Base-by-base conservation (phyloP, 2,888 invertebrate genomes). In the Drosophila merina region DNA sequence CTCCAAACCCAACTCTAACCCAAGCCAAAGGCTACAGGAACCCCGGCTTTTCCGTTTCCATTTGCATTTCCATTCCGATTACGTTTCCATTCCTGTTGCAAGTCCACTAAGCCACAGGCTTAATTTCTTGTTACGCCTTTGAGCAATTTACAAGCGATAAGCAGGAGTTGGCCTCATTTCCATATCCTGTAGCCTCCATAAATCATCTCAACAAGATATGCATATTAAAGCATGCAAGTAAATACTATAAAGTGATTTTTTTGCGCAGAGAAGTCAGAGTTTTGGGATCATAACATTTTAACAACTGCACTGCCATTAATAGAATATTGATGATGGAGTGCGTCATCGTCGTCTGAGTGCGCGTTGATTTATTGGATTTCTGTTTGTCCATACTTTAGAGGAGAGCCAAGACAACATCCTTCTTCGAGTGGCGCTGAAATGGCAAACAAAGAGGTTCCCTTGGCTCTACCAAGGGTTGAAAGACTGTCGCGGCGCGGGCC, bases 61-160 rank as follows among this genome's bases (percentile, higher is more conserved):
- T 48, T 47, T 52, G 68, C 50, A 54, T 49, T 58, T 48, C 68
- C 68, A 67, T 48, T 58, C 33, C 66, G 48, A 64, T 70, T 55
- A 49, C 70, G 69, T 62, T 60, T 31, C 60, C 59, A 59, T 50
- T 71, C 64, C 63, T 57, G 68, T 66, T 79, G 75, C 85, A 79
- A 81, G 74, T 79, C 66, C 74, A 72, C 52, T 60, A 31, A 60
- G 79, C 63, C 64, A 63, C 64, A 64, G 57, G 74, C 77, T 74
- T 79, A 72, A 56, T 67, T 78, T 48, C 72, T 80, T 70, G 76
- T 75, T 75, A 72, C 63, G 72, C 50, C 72, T 73, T 75, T 63
- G 59, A 73, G 64, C 70, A 86, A 77, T 83, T 86, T 86, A 81
- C 74, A 57, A 33, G 63, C 79, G 82, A 79, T 85, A 85, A 85